phyloP scores from a whole-genome alignment of 2,113 vertebrate species.

The Lynx canadensis region DNA sequence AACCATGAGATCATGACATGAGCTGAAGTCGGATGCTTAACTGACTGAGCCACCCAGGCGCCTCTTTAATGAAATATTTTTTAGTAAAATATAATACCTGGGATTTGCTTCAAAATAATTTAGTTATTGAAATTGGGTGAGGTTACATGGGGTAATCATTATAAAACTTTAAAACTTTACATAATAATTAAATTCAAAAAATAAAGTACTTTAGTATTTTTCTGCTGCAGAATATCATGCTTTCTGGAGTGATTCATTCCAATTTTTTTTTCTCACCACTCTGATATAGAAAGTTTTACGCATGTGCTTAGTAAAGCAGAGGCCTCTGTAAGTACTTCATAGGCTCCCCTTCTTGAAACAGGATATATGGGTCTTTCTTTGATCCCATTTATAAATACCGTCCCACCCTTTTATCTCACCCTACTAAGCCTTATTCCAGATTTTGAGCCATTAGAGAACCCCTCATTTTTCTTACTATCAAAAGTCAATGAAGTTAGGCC shows the following conservation, averaged over 20 bases:
- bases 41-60: too few species aligned
- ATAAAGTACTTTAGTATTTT: not conserved
- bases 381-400: not conserved
- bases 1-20: too few species aligned
- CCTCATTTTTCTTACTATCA: not conserved
- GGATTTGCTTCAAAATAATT: constrained; percentile 22
- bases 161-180: constrained; percentile 2
- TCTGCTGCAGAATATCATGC: not conserved
- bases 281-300: not conserved
- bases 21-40: too few species aligned
- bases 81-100: not conserved
- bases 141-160: not conserved
- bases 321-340: not conserved
- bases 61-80: not conserved
- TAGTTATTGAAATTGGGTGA: not conserved
- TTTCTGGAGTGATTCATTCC: not conserved
- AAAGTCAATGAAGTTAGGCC: not conserved
- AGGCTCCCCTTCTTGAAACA: not conserved
- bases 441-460: not conserved
- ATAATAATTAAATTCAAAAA: not conserved
- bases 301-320: not conserved
- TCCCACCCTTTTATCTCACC: not conserved
- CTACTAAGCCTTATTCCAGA: not conserved
- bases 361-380: not conserved
- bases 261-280: not conserved